Percentiles rank a stretch among this genome's conserved stretches.
Conservation (phyloP, 2,797 vertebrate species). For the Selene dorsalis region DNA sequence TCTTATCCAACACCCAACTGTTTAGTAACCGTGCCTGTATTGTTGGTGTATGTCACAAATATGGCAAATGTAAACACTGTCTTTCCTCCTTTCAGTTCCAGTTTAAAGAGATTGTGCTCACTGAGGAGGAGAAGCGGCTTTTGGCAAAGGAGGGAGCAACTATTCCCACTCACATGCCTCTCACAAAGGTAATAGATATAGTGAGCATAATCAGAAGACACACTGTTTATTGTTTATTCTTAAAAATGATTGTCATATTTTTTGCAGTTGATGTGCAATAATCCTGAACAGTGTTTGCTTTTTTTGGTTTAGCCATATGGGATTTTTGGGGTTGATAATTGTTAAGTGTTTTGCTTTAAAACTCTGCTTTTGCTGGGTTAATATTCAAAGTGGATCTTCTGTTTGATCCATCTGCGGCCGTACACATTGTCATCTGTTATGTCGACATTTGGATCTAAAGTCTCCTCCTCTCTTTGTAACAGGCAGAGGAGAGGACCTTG, state of each 20-base stretch:
- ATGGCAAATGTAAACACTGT: neutral
- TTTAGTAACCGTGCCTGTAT: neutral
- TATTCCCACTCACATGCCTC: constrained; percentile 87
- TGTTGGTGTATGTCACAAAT: neutral
- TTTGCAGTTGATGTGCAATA: neutral
- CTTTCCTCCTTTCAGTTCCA: constrained; percentile 75
- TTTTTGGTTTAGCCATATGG: neutral
- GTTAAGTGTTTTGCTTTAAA: neutral
- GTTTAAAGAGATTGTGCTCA: constrained; percentile 86
- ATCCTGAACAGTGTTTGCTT: neutral
- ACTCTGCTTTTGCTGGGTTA: neutral
- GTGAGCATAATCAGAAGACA: no score
- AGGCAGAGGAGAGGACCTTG: constrained; percentile 89
- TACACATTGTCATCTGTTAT: constrained; percentile 3
- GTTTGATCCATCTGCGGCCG: constrained; percentile 1
- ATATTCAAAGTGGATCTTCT: neutral
- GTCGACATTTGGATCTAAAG: constrained; percentile 36
- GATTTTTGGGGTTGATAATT: neutral
- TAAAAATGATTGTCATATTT: no score
- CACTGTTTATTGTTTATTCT: no score
- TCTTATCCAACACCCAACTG: neutral
- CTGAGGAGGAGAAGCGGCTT: constrained; percentile 90
- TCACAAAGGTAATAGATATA: constrained; percentile 87
- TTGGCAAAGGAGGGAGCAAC: constrained; percentile 88
- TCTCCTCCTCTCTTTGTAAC: constrained; percentile 45